Base-by-base conservation (phyloP, 1,140 invertebrate genomes). In the Macrotrachela quadricornifera region DNA sequence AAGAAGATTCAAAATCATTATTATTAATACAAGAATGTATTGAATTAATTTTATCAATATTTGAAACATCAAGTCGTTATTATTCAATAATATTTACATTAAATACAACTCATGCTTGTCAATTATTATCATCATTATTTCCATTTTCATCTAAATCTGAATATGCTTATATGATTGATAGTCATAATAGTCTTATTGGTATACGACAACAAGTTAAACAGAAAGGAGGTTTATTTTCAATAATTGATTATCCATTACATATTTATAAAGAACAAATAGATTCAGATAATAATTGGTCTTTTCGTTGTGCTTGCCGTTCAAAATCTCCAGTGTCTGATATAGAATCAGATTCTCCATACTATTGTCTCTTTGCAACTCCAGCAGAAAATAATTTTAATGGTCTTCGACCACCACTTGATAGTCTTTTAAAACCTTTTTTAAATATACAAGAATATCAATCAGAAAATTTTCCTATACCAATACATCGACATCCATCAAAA, bases 331-430 rank as follows among this genome's bases (percentile, higher is more conserved):
- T 3, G 17, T 18, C 12, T 53, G 36, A n/a, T n/a, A 8, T 13
- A 21, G 18, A 11, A 40, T 54, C 12, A 17, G 37, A 18, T 44
- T 46, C 43, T 21, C 48, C 6, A 39, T 61, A 37, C 11, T 43
- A 78, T 61, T 79, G 79, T 13, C 71, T 94, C 16, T 78, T 94
- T 62, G 83, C 77, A 1, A 88, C 82, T 65, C 82, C 88, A 1
- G 87, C 83, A 0, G 83, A 92, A 65, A 87, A 83, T 60, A 96
- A 95, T 70, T 95, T 91, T 64, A 86, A 81, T 62, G 90, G 90
- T 91, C 67, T 85, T 85, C 68, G 82, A 84, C 0, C 62, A 91
- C 13, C 57, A 73, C 1, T 81, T 81, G 75, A 78, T 88, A 43
- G 55, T 75, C 38, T 63, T 72, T 63, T 74, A 56, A 76, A 57